These are phyloP conservation scores for Tapirus terrestris DNA, from an alignment of 2,113 vertebrate genomes.

Conservation along the genomic window DNA sequence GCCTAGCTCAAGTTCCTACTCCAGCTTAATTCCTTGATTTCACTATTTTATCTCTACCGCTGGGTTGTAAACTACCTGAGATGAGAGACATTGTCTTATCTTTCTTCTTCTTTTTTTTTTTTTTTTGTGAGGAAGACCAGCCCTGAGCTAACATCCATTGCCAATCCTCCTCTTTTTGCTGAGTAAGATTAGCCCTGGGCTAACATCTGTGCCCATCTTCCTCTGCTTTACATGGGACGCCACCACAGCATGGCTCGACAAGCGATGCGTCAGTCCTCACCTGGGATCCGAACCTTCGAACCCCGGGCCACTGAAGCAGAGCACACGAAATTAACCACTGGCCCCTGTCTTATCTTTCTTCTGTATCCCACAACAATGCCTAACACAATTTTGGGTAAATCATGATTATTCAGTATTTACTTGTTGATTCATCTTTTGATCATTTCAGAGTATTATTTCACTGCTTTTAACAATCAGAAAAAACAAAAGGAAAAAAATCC, in stretches of 20 bases:
- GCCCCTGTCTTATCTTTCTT: neutral
- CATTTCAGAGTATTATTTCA: slow-evolving; percentile 9
- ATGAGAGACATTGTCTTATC: neutral
- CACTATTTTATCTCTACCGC: neutral
- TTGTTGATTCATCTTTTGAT: slow-evolving; percentile 37
- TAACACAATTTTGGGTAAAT: neutral
- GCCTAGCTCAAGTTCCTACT: neutral
- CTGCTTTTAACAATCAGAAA: neutral
- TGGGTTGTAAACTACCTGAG: neutral
- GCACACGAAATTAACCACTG: no score
- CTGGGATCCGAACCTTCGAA: no score
- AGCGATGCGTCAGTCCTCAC: no score
- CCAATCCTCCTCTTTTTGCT: no score
- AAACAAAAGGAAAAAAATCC: neutral
- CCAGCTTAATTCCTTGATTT: neutral
- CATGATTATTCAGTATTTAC: neutral
- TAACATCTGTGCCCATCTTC: no score
- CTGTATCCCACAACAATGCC: neutral
- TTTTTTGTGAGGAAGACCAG: no score
- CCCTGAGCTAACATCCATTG: no score
- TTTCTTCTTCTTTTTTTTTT: neutral
- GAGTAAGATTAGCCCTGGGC: no score
- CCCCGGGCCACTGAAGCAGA: no score
- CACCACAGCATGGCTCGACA: no score
- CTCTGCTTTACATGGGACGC: no score